Evolutionary conservation across 2,797 vertebrate species (phyloP).

Genomic region (Philypnodon macrostomus): DNA sequence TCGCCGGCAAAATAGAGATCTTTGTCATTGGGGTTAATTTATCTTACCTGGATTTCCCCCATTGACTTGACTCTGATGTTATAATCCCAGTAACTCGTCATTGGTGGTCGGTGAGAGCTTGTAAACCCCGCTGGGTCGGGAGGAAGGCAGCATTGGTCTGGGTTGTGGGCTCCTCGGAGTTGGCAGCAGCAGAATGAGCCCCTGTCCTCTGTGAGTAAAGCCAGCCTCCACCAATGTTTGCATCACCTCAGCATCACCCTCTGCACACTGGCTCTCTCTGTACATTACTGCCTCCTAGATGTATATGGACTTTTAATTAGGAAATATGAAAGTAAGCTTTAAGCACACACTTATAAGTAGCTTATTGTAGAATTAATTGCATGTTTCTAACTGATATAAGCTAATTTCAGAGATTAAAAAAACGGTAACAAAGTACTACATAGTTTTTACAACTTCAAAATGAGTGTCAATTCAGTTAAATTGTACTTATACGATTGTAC

Average conservation of each 20-base stretch:
- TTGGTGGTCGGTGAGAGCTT: conserved; percentile 11
- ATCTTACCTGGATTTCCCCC: conserved; percentile 45
- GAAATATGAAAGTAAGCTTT: too few species aligned
- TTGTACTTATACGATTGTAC: too few species aligned
- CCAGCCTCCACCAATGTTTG: conserved; percentile 56
- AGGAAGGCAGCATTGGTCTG: conserved; percentile 47
- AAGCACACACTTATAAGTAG: too few species aligned
- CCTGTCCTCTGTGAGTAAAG: conserved; percentile 20
- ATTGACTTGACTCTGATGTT: conserved; percentile 1
- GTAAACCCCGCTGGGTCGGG: conserved; percentile 8
- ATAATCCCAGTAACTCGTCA: conserved; percentile 22
- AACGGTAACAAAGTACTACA: too few species aligned
- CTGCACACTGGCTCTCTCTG: not conserved
- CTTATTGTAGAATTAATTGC: too few species aligned
- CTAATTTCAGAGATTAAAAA: too few species aligned
- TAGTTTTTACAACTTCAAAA: too few species aligned
- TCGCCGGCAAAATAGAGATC: conserved; percentile 45
- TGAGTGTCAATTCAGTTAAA: too few species aligned
- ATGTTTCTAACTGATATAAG: too few species aligned
- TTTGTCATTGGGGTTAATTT: not conserved
- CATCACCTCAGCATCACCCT: conserved; percentile 65
- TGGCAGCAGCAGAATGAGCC: conserved; percentile 52
- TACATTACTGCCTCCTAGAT: not conserved
- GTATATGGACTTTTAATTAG: not conserved
- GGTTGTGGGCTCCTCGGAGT: conserved; percentile 39